Conservation (phyloP, 2,113 vertebrate genomes). For the Oreocharis arfaki region DNA sequence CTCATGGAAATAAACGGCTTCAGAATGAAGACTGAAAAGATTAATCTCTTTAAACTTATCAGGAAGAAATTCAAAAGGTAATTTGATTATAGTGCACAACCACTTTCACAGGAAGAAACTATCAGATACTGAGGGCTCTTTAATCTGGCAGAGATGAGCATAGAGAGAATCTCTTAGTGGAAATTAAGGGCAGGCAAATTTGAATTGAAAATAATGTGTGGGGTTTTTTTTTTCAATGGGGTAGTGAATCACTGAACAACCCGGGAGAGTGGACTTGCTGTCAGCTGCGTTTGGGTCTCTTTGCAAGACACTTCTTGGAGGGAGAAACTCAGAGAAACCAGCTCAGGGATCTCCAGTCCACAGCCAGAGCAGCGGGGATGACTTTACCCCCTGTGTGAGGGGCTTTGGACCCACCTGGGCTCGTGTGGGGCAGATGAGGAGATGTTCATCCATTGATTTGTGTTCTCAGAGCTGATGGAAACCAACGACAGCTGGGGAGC, state of each 20-base stretch:
- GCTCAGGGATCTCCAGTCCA: neutral
- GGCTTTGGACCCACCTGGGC: neutral
- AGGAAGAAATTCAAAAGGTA: neutral
- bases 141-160: neutral
- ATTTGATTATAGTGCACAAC: slow-evolving; percentile 15
- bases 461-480: neutral
- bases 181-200: slow-evolving; percentile 1
- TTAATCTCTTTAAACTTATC: neutral
- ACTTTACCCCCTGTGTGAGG: accelerated
- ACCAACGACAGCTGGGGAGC: neutral
- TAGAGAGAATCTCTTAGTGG: neutral
- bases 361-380: neutral
- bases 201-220: neutral
- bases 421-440: neutral
- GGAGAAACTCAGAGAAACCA: neutral
- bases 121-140: neutral
- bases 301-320: neutral
- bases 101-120: slow-evolving; percentile 14
- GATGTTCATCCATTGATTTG: accelerated
- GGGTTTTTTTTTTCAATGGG: neutral
- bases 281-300: neutral
- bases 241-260: neutral
- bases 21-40: neutral
- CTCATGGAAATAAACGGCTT: neutral
- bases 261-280: neutral